These are phyloP conservation scores for Pemphredon lugubris DNA, from an alignment of 2,888 invertebrate species.

Conservation along the genomic window DNA sequence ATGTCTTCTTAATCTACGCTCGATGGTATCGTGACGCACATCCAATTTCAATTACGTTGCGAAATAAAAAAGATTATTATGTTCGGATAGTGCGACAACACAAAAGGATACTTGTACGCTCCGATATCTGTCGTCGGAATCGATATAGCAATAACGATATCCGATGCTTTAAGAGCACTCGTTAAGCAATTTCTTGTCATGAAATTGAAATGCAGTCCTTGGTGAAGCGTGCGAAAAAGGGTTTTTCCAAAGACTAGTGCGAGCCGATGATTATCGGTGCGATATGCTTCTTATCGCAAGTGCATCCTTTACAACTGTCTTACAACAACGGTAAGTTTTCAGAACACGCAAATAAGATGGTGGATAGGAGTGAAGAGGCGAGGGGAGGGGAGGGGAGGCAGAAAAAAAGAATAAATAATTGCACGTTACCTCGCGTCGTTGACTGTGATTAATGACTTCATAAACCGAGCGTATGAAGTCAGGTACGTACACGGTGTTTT, in stretches of 20 bases:
- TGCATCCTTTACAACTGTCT: conserved; percentile 33
- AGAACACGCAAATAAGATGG: conserved; percentile 46
- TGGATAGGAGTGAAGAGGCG: conserved; percentile 10
- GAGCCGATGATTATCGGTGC: conserved; percentile 50
- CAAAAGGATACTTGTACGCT: conserved; percentile 6
- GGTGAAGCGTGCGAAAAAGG: conserved; percentile 29
- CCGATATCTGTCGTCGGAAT: conserved; percentile 33
- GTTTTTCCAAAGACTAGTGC: conserved; percentile 29
- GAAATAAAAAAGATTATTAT: conserved; percentile 31
- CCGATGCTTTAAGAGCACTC: conserved; percentile 20
- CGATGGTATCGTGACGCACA: neutral
- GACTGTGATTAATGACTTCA: conserved; percentile 62
- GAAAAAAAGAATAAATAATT: conserved; percentile 54
- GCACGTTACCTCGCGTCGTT: conserved; percentile 52
- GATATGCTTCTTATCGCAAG: conserved; percentile 44
- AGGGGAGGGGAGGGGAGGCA: conserved; percentile 3
- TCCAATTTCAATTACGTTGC: conserved; percentile 2
- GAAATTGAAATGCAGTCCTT: conserved; percentile 47
- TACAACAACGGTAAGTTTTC: conserved; percentile 32
- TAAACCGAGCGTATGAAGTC: conserved; percentile 42
- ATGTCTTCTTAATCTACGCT: conserved; percentile 14
- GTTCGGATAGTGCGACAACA: conserved; percentile 40
- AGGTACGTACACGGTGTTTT: conserved; percentile 45
- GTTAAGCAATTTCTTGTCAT: conserved; percentile 40
- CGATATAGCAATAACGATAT: conserved; percentile 40